Evolutionary conservation across 2,888 invertebrate species (phyloP).

Genomic region (Arrhopalites spinosus): DNA sequence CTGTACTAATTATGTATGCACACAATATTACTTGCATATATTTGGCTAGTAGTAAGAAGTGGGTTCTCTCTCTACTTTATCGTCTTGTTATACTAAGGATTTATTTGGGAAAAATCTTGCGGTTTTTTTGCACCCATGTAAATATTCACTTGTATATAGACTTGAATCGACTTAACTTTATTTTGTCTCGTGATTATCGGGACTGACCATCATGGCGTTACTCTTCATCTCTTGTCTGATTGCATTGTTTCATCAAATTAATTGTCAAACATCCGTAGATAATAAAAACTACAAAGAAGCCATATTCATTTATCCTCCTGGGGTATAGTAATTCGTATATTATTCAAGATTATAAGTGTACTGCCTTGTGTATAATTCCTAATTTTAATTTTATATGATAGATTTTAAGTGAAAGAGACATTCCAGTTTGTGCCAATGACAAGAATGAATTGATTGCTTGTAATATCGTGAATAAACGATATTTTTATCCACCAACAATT

Average conservation of each 20-base stretch:
- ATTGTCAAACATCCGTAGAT: slow-evolving; percentile 16
- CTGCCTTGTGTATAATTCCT: too few species aligned
- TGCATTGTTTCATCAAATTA: not conserved
- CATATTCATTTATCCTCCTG: slow-evolving; percentile 11
- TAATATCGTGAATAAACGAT: slow-evolving; percentile 64
- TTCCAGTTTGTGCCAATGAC: slow-evolving; percentile 62
- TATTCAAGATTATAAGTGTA: too few species aligned
- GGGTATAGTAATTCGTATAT: too few species aligned
- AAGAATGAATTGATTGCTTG: slow-evolving; percentile 62
- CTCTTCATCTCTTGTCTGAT: not conserved
- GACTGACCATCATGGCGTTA: slow-evolving; percentile 12
- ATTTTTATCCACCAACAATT: slow-evolving; percentile 66
- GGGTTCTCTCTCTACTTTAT: not conserved
- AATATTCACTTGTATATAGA: not conserved
- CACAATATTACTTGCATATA: too few species aligned
- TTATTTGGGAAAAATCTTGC: not conserved
- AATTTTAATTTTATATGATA: slow-evolving; percentile 57
- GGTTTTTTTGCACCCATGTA: not conserved
- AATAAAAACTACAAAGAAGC: slow-evolving; percentile 35
- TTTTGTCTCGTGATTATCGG: too few species aligned
- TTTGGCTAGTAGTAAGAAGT: not conserved
- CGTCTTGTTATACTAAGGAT: not conserved
- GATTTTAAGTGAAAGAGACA: slow-evolving; percentile 67
- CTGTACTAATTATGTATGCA: not conserved
- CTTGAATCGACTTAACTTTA: too few species aligned